A percentile compares a stretch with the other conserved stretches of the same genome.
Evolutionary conservation across 64 coral and sea anemone species (phyloP).

Genomic region (Actinia equina): DNA sequence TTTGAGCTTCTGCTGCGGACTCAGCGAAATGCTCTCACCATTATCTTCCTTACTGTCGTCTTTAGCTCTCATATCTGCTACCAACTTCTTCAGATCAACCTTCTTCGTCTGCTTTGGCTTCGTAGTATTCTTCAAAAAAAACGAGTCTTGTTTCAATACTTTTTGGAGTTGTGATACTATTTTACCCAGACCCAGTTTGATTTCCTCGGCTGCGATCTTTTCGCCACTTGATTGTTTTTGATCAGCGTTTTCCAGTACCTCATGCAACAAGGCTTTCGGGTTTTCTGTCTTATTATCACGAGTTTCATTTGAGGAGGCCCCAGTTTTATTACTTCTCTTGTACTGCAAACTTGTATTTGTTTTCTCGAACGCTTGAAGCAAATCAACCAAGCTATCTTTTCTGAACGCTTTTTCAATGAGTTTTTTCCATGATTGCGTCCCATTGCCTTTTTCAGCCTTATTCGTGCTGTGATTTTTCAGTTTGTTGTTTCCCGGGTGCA

Average conservation of each 20-base stretch:
- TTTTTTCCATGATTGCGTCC: not conserved
- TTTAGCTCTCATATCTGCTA: not conserved
- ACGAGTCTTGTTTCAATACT: not conserved
- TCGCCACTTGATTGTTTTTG: not conserved
- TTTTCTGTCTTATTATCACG: not conserved
- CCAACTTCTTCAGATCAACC: not conserved
- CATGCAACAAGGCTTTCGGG: not conserved
- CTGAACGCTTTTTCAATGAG: not conserved
- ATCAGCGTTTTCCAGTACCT: not conserved
- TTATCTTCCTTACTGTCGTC: not conserved
- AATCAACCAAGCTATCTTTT: conserved; percentile 4
- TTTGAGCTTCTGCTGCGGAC: not conserved
- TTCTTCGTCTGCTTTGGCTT: not conserved
- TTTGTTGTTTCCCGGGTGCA: not conserved
- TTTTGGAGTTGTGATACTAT: not conserved
- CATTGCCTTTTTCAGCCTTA: not conserved
- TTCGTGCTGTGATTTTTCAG: not conserved
- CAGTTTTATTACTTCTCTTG: not conserved
- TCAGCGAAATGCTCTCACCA: not conserved
- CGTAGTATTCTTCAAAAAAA: not conserved
- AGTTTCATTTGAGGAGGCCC: not conserved
- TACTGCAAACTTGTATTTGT: not conserved
- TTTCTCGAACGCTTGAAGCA: not conserved
- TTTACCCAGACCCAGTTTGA: not conserved
- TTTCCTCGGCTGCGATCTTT: not conserved